Evolutionary conservation across 2,113 vertebrate genomes (phyloP), one percentile per base, ranked within the genome.

Genomic region (Oxyruncus cristatus): DNA sequence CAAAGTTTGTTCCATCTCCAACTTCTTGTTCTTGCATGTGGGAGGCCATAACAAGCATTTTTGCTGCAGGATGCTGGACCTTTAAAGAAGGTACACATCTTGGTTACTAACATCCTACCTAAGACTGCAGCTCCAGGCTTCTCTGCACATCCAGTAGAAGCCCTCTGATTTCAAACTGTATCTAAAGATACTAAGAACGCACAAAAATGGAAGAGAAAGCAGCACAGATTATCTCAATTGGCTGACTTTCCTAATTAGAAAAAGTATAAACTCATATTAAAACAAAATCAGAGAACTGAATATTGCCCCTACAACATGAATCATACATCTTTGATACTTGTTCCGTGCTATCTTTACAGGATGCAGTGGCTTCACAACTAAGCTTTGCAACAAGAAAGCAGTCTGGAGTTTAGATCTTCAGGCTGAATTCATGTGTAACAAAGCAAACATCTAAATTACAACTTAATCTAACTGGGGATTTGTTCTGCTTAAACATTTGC

Each of bases 21-120:
- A 99, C 99, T 97, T 99, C 99, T 92, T 99, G 99, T 63, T 99
- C 99, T 96, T 99, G 99, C 99, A 99, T 99, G 89, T 99, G 99
- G 58, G 99, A 99, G 10, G 99, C 99, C 99, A 99, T 99, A 35
- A 99, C 99, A 23, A 99, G 97, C 99, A 99, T 99, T 98, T 99
- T 99, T 6, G 99, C 99, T 63, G 99, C 99, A 53, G 99, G 99
- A 97, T 99, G 99, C 89, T 99, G 99, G 47, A 99, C 99, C 99
- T 99, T 94, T 65, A 53, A 33, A 94, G 42, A 85, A 88, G 10
- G 76, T 46, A 59, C 12, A 44, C 26, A 33, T 22, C 55, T 62
- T 52, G 17, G 16, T 89, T 77, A 84, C 41, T 14, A 35, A 68
- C 5, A 70, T 4, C 5, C 12, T 30, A 71, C 22, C 26, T 37